Evolutionary conservation across 2,113 vertebrate species (phyloP).

Genomic region (Ramphastos sulfuratus): DNA sequence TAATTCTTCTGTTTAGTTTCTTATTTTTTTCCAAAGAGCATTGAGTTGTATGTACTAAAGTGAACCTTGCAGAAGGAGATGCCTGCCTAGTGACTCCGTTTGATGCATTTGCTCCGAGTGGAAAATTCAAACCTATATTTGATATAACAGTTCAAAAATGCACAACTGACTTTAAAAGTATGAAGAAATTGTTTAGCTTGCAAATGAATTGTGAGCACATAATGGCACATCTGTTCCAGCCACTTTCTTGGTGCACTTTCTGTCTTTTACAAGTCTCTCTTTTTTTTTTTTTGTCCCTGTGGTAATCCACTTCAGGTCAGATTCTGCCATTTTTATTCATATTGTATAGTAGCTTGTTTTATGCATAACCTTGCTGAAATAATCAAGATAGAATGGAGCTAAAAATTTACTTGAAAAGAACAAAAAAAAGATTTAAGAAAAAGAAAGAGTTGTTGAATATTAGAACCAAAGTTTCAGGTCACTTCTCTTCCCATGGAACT

Average conservation of each 20-base stretch:
- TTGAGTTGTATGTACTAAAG: neutral
- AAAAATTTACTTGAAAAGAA: neutral
- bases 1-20: neutral
- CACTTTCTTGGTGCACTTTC: neutral
- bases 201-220: neutral
- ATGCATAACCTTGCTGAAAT: neutral
- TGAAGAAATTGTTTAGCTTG: neutral
- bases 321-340: conserved; percentile 27
- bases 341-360: neutral
- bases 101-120: neutral
- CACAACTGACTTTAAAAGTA: conserved; percentile 13
- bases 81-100: neutral
- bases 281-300: neutral
- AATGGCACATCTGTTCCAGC: conserved; percentile 7
- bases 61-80: too few species aligned
- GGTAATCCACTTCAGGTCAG: neutral
- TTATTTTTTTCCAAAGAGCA: neutral
- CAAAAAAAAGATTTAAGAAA: neutral
- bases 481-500: neutral
- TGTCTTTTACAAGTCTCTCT: neutral
- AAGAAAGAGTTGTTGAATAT: neutral
- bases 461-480: conserved; percentile 2
- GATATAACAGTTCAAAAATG: neutral
- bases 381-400: neutral
- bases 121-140: neutral